Evolutionary conservation across 2,113 vertebrate species (phyloP), one percentile per base, ranked within the genome.

Genomic region (Semicossyphus pulcher): DNA sequence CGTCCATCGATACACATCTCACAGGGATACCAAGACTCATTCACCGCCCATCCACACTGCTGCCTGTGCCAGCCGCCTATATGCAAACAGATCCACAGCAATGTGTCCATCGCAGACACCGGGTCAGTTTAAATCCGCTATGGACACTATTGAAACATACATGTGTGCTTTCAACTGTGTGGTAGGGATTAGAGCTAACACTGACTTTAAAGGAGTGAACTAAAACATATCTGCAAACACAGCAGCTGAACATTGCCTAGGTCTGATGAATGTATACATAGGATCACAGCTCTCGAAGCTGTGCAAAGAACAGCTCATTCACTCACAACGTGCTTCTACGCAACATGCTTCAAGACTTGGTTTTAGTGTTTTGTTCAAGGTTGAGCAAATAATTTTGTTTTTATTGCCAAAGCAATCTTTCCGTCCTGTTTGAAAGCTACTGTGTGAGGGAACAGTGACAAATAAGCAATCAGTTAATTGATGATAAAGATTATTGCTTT

Each of bases 11-110:
- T 58, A 57, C 61, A 34, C 29, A 76, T 78, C 57, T 78, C 62
- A 54, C 64, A 70, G 70, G 68, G 66, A 52, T 41, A 45, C 51
- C 42, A 60, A 71, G 45, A 75, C 45, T 67, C 57, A 57, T 65
- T 66, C 26, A 48, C 52, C 67, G 29, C 15, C 62, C 57, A 45
- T 69, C 73, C 78, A 83, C 84, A 68, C 68, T 58, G 85, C 89
- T 89, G 82, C 82, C 89, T 88, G 81, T 90, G 78, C 72, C 86
- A 63, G 81, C 60, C 44, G 48, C 79, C 76, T 87, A 64, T 90
- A 92, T 93, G 91, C 89, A 93, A 92, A 88, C 75, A 74, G 81
- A 88, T 85, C 83, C 86, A 73, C 29, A 57, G 64, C 83, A 80
- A 85, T 81, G 87, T 89, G 87, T 84, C 83, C 61, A 76, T 63